Evolutionary conservation across 2,888 invertebrate genomes (phyloP), one percentile per base, ranked within the genome.

Genomic region (Nemotelus nigrinus): DNA sequence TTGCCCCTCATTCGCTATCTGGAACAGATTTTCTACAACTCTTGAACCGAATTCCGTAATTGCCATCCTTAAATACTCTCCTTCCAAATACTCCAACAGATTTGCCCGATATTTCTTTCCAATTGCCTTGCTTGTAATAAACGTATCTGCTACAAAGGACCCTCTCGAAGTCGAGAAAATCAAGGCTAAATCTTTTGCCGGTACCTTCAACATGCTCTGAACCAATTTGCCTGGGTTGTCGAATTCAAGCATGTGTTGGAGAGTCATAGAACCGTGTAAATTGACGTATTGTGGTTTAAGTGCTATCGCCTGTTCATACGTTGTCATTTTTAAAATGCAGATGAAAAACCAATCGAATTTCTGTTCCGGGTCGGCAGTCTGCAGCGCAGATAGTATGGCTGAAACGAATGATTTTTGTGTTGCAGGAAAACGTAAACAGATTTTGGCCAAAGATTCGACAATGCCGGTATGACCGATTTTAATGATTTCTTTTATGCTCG

Each of bases 71-170:
- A 85, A 81, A 80, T 84, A 87, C 81, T 83, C 86, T 88, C 92
- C 89, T 89, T 90, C 81, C 92, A 87, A 74, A 53, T 83, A 83
- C 80, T 91, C 90, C 0, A 92, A 85, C 8, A 96, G 87, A 81
- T 92, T 92, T 78, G 96, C 96, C 71, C 94, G 88, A 6, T 93
- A 93, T 85, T 96, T 96, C 80, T 93, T 95, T 0, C 95, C 95
- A 5, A 96, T 91, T 80, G 89, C 93, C 82, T 89, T 88, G 80
- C 95, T 94, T 77, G 89, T 89, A 82, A 94, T 90, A 82, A 92
- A 92, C 0, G 92, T 92, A 85, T 96, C 94, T 0, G 93, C 90
- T 75, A 96, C 91, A 83, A 94, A 93, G 81, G 94, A 93, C 0
- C 96, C 97, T 86, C 93, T 94, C 0, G 92, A 90, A 83, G 95